Base-by-base conservation (phyloP, 2,113 vertebrate genomes). In the Pygoscelis antarcticus region DNA sequence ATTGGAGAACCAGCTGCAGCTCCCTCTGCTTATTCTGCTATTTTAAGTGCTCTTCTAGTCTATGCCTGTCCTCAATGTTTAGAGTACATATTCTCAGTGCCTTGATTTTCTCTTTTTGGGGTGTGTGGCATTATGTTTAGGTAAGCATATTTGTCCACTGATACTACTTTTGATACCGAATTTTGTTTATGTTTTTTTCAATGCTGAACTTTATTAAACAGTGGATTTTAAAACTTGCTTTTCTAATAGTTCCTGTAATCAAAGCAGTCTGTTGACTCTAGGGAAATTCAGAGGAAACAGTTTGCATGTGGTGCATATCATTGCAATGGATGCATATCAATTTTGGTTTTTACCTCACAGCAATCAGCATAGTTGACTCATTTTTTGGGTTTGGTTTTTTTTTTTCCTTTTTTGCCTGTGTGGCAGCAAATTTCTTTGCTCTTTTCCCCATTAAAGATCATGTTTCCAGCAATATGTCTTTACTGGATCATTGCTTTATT, bases 1-100 rank as follows among this genome's bases (percentile, higher is more conserved):
- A 97, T 96, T 97, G 85, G 46, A 96, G 83, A 95, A 80, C 81
- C 95, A 97, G 96, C 97, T 98, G 95, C 89, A 91, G 78, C 80
- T 96, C 75, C 12, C 64, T 96, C 64, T 93, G 90, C 92, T 90
- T 95, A 94, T 95, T 96, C 38, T 77, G 85, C 83, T 97, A 2
- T 90, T 96, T 93, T 88, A 97, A 92, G 30, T 78, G 38, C 21
- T 87, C 46, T 96, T 87, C 47, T 62, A 52, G 61, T 51, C 68
- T 89, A 34, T 87, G 87, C 51, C 36, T 95, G 27, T 4, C 4
- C 44, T 87, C 19, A 57, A 1, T 89, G 40, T 88, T 92, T 64
- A 81, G 36, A 83, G 46, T 58, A 79, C 9, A 13, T 94, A 60
- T 54, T 92, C 22, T 47, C 26, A 40, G 46, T 74, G 22, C 23